phyloP scores from a whole-genome alignment of 2,797 vertebrate species.

The Acestrorhynchus altus region DNA sequence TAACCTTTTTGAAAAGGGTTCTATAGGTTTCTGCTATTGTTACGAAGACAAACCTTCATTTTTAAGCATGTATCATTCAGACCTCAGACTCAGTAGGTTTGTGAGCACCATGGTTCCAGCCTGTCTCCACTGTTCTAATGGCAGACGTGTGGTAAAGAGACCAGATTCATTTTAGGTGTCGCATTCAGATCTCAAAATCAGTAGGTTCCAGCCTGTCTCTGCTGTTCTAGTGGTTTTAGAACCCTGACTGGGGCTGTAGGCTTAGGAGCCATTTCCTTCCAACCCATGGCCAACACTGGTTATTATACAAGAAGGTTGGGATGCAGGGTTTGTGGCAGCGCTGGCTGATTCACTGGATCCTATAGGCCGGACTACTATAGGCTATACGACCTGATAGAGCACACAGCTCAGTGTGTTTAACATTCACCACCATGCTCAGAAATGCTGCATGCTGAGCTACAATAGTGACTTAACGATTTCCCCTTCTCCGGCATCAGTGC shows the following conservation, averaged over 20 bases:
- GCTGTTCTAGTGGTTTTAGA: background rate
- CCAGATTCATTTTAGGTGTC: no score
- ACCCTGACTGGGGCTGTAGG: background rate
- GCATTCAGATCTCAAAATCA: no score
- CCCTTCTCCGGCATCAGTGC: background rate
- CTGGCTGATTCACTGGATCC: conserved; percentile 6
- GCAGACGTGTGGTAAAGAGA: no score
- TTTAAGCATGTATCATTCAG: no score
- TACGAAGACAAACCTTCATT: no score
- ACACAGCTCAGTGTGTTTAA: background rate
- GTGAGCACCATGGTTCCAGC: background rate
- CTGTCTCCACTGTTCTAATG: background rate
- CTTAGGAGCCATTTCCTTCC: background rate
- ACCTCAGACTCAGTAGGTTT: no score
- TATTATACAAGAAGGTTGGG: background rate
- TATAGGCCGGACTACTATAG: background rate
- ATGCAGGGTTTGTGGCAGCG: background rate
- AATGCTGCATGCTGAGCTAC: background rate
- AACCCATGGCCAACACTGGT: background rate
- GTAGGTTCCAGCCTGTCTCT: background rate
- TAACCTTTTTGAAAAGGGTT: no score
- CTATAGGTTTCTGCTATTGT: no score
- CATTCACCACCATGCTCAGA: background rate
- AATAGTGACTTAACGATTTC: background rate
- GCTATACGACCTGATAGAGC: background rate